Conservation (phyloP, 2,888 invertebrate species). For the Apamea sordens region DNA sequence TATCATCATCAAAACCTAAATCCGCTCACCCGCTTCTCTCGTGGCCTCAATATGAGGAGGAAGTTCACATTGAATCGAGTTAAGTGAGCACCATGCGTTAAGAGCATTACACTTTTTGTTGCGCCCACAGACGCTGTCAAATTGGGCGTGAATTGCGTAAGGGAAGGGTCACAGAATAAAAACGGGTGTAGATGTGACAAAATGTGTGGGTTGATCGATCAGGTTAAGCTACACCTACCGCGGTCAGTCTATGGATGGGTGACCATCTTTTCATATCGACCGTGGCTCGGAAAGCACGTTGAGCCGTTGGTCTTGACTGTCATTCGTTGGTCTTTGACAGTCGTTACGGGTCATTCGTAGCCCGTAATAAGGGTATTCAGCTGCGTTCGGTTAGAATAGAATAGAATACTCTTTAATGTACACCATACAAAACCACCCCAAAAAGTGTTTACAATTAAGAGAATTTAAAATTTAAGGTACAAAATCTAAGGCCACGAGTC, state of each 20-base stretch:
- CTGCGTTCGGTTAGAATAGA: too few species aligned
- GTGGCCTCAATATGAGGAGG: slow-evolving; percentile 46
- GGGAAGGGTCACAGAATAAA: slow-evolving; percentile 48
- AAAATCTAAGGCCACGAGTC: background rate
- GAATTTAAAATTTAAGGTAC: too few species aligned
- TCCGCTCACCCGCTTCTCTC: slow-evolving; percentile 22
- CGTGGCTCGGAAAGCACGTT: background rate
- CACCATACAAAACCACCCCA: too few species aligned
- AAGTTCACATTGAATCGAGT: slow-evolving; percentile 72
- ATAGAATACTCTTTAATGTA: too few species aligned
- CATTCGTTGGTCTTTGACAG: background rate
- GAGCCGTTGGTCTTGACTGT: background rate
- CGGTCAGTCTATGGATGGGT: background rate
- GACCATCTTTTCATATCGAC: background rate
- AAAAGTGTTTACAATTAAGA: too few species aligned
- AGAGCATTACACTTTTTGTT: slow-evolving; percentile 82
- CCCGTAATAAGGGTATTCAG: background rate
- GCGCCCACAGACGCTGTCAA: slow-evolving; percentile 75
- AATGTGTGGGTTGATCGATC: background rate
- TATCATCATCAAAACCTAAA: background rate
- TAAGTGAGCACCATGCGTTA: slow-evolving; percentile 77
- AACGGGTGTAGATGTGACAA: slow-evolving; percentile 24
- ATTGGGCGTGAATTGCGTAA: slow-evolving; percentile 80
- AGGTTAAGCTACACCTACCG: background rate
- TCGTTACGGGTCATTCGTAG: background rate